Percentiles rank a stretch among this genome's conserved stretches.
Evolutionary conservation across 2,113 vertebrate genomes (phyloP).

Genomic region (Cygnus buccinator): DNA sequence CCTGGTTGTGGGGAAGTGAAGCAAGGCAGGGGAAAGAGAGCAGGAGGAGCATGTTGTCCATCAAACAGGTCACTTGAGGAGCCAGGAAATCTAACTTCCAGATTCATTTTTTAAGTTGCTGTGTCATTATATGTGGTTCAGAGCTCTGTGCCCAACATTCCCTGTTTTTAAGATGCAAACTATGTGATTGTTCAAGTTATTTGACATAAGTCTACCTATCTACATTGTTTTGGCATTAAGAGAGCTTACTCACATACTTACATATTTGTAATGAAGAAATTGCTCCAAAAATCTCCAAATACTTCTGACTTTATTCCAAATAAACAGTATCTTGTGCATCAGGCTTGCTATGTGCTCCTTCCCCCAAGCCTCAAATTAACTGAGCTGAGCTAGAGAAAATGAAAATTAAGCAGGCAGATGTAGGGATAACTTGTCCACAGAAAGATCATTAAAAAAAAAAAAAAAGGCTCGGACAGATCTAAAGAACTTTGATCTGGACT

Average conservation of each 20-base stretch:
- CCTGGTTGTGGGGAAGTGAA: not conserved
- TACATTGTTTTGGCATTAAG: not conserved
- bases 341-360: not conserved
- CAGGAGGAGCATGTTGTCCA: not conserved
- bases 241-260: not conserved
- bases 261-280: not conserved
- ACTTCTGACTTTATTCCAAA: not conserved
- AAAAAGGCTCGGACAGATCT: not conserved
- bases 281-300: not conserved
- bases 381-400: not conserved
- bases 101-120: constrained; percentile 16
- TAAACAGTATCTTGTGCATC: not conserved
- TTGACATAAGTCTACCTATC: not conserved
- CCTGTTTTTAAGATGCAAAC: not conserved
- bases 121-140: not conserved
- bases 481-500: not conserved
- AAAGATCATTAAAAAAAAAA: not conserved
- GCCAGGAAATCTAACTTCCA: not conserved
- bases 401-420: not conserved
- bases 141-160: not conserved
- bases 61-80: not conserved
- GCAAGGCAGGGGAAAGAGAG: not conserved
- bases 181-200: not conserved
- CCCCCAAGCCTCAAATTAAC: not conserved
- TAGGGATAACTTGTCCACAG: not conserved